Base-by-base conservation (phyloP, 2,113 vertebrate genomes). In the Lepisosteus oculatus region DNA sequence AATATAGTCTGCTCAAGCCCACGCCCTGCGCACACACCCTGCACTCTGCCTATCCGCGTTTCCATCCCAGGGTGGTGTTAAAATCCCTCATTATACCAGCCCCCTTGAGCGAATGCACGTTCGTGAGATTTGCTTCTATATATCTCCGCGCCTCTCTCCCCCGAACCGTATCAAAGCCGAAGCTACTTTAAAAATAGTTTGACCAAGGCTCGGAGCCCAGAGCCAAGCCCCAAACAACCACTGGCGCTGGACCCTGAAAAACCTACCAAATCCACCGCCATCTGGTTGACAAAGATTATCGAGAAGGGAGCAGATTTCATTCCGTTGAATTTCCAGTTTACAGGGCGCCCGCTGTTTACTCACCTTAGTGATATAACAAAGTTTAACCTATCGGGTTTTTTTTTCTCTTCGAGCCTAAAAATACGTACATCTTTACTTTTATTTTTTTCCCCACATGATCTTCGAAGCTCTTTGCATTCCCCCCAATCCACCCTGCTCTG, bases 201-300 rank as follows among this genome's bases (percentile, higher is more conserved):
- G 56, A 71, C 69, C 68, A 68, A 73, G 61, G 55, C 71, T 73
- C 65, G 54, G 42, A 62, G 59, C 71, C 64, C 54, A 72, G 43
- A 74, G 61, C 64, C 68, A 66, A 61, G 61, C 71, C 55, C 65
- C 74, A 68, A 73, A 73, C 69, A 70, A 68, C 57, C 67, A 55
- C 62, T 79, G 75, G 74, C 74, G 78, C 67, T 43, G 55, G 61
- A 72, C 68, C 55, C 70, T 67, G 67, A 72, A 56, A 68, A 67
- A 69, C 71, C 59, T 70, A 70, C 70, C 73, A 71, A 76, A 78
- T 51, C 64, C 74, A 51, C 70, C 71, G 67, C 67, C 74, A 81
- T 75, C 76, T 83, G 77, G 75, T 72, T 70, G 72, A 62, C 57
- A 65, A 68, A 79, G 75, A 77, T 81, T 70, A 81, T 61, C 56